Percentiles rank a stretch among this genome's conserved stretches.
Conservation (phyloP, 2,113 vertebrate genomes). For the Bujurquina vittata region DNA sequence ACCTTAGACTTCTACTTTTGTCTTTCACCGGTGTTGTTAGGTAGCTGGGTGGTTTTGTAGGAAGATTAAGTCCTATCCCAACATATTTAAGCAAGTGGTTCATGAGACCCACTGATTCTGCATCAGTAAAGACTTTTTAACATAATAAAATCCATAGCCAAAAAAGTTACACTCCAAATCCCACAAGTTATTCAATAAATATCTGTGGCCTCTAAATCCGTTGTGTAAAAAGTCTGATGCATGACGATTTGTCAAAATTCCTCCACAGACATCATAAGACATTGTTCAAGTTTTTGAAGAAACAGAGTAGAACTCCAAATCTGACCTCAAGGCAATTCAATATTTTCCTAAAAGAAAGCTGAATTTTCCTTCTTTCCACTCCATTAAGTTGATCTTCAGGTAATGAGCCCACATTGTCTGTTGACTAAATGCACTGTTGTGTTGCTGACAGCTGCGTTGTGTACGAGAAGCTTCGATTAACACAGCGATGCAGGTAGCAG, state of each 20-base stretch:
- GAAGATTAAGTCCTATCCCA: background rate
- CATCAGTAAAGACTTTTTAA: background rate
- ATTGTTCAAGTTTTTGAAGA: background rate
- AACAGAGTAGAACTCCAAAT: background rate
- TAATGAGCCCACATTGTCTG: background rate
- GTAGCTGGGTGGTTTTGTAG: background rate
- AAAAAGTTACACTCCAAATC: background rate
- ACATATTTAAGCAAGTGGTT: background rate
- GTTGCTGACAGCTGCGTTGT: conserved; percentile 30
- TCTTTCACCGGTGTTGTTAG: background rate
- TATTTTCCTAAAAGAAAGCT: background rate
- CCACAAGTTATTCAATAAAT: background rate
- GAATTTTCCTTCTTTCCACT: background rate
- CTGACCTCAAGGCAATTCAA: background rate
- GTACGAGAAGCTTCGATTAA: background rate
- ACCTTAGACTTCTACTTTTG: background rate
- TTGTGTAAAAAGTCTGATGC: background rate
- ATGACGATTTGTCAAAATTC: background rate
- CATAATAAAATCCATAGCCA: background rate
- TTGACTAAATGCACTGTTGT: background rate
- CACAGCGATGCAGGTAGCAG: conserved; percentile 16
- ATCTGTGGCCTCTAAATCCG: background rate
- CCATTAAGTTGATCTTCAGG: background rate
- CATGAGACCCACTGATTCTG: fast-evolving
- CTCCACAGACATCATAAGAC: background rate